Evolutionary conservation across 2,113 vertebrate species (phyloP), one percentile per base, ranked within the genome.

Genomic region (Monopterus albus): DNA sequence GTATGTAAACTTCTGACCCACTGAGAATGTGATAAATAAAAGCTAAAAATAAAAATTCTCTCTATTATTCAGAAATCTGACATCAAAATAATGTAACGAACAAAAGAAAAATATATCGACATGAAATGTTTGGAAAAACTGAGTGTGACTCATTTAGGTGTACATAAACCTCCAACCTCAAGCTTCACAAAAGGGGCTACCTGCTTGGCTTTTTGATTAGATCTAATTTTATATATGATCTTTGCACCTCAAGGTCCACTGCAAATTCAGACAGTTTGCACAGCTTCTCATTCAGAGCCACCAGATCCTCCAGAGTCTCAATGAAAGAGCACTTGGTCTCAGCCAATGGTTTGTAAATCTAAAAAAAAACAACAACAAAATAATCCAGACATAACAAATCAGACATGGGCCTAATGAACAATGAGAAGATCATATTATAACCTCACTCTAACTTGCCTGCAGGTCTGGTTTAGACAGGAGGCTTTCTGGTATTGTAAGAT

Each of bases 201-300:
- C 4, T 59, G 17, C 43, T 2, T 35, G 12, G 12, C 33, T 35
- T 10, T 21, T 23, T n/a, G n/a, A 47, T 10, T 38, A 6, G 6
- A 46, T 57, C n/a, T 20, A 7, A 60, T 26, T 9, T n/a, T 0
- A 40, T 14, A 4, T 6, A 15, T 26, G 0, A 8, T 0, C 13
- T 25, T 29, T 6, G 46, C 91, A 99, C 98, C 96, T 99, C 98
- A 21, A 99, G 92, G 77, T 99, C 97, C 64, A 99, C 91, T 0
- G 96, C 96, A 86, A 99, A 98, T 67, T 97, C 98, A 20, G 94
- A 84, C 26, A 90, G 91, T n/a, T 73, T 87, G 71, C 90, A 89
- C 6, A 99, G 94, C 72, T 95, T 98, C 72, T 96, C 97, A 6
- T 96, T 99, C 38, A 99, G 85, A 31, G 94, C 93, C 50, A 95